A percentile compares a stretch with the other conserved stretches of the same genome.
Evolutionary conservation across 2,113 vertebrate species (phyloP).

Genomic region (Phalacrocorax pelagicus): DNA sequence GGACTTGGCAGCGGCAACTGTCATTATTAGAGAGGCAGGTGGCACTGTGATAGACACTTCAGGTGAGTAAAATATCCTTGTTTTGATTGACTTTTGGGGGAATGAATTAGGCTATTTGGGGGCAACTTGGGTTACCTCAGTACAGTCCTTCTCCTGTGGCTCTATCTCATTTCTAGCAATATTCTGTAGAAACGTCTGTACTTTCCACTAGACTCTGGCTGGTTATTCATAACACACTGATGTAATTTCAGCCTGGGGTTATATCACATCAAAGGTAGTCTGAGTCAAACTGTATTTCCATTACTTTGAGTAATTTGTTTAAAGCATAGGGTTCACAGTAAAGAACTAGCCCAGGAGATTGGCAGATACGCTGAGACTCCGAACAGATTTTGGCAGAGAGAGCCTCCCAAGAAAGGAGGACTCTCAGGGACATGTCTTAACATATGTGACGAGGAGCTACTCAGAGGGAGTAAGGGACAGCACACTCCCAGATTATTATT

Average conservation of each 20-base stretch:
- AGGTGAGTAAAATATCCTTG: conserved; percentile 68
- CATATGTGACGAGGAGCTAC: neutral
- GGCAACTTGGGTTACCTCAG: neutral
- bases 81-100: neutral
- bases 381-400: neutral
- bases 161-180: neutral
- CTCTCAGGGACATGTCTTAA: neutral
- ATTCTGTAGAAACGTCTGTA: neutral
- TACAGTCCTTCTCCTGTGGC: neutral
- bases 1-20: conserved; percentile 86
- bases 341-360: neutral
- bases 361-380: neutral
- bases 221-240: neutral
- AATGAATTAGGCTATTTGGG: neutral
- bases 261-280: neutral
- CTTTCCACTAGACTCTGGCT: neutral
- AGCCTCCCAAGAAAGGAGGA: neutral
- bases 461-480: neutral
- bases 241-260: neutral
- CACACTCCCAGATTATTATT: neutral
- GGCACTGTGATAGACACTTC: conserved; percentile 86
- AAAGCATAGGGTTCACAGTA: neutral
- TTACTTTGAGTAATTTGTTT: neutral
- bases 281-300: neutral
- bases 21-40: conserved; percentile 87